Evolutionary conservation across 2,888 invertebrate species (phyloP).

Genomic region (Phaonia tiefii): DNA sequence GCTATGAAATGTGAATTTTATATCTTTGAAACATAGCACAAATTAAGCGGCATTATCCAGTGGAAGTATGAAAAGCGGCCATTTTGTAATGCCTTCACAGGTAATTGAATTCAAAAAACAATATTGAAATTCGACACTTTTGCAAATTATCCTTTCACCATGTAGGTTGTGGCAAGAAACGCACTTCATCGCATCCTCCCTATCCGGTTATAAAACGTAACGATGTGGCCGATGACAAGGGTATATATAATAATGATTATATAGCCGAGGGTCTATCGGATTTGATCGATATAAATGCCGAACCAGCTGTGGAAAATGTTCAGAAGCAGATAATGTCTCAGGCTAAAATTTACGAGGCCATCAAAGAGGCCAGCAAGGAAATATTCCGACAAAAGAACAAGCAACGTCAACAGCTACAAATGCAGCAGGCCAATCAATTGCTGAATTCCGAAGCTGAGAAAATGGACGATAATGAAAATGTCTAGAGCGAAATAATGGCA

Average conservation of each 20-base stretch:
- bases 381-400: conserved; percentile 83
- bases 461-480: conserved; percentile 49
- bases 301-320: conserved; percentile 86
- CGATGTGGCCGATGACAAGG: conserved; percentile 80
- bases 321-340: conserved; percentile 90
- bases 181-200: conserved; percentile 81
- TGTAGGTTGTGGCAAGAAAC: conserved; percentile 88
- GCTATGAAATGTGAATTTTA: background rate
- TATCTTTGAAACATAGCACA: conserved; percentile 71
- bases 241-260: conserved; percentile 78
- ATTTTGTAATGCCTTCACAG: conserved; percentile 94
- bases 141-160: background rate
- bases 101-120: conserved; percentile 79
- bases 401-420: conserved; percentile 70
- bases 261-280: conserved; percentile 85
- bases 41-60: conserved; percentile 76
- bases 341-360: conserved; percentile 87
- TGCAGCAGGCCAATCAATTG: conserved; percentile 52
- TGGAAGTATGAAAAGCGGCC: conserved; percentile 87
- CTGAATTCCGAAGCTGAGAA: conserved; percentile 47
- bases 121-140: background rate
- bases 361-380: conserved; percentile 89
- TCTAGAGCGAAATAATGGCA: conserved; percentile 12
- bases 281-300: conserved; percentile 84
- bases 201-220: conserved; percentile 75